phyloP scores from a whole-genome alignment of 2,797 vertebrate genomes.

The Chrysocyon brachyurus region DNA sequence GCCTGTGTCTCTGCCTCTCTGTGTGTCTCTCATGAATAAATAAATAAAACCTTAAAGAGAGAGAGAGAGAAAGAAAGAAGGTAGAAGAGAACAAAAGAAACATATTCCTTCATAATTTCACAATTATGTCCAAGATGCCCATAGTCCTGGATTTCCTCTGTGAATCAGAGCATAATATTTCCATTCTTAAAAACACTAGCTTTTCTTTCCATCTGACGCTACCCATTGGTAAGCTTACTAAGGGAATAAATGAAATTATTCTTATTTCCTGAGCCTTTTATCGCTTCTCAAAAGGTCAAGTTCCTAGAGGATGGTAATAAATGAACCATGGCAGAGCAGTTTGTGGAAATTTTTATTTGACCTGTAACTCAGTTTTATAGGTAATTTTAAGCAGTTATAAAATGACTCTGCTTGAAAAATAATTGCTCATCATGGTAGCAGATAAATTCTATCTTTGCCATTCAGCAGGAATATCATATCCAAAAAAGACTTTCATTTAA shows the following conservation, averaged over 20 bases:
- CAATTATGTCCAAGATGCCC: not conserved
- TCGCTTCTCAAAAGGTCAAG: constrained; percentile 74
- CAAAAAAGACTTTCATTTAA: not conserved
- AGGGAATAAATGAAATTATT: constrained; percentile 79
- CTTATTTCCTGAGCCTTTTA: constrained; percentile 82
- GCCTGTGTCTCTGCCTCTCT: no score
- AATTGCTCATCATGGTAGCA: constrained; percentile 67
- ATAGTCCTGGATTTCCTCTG: constrained; percentile 50
- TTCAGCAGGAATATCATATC: constrained; percentile 14
- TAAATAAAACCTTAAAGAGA: no score
- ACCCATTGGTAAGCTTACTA: constrained; percentile 77
- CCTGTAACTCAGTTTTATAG: constrained; percentile 73
- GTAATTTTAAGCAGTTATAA: constrained; percentile 76
- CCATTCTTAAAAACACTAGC: constrained; percentile 76
- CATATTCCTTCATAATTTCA: not conserved
- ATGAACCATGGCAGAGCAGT: constrained; percentile 71
- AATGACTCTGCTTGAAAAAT: constrained; percentile 61
- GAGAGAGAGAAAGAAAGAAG: not conserved
- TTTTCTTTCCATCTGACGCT: constrained; percentile 76
- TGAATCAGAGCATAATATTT: constrained; percentile 77
- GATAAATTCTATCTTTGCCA: constrained; percentile 57
- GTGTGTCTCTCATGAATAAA: no score
- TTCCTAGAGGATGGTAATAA: constrained; percentile 72
- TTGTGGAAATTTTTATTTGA: constrained; percentile 80
- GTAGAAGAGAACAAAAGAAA: not conserved